A percentile compares a stretch with the other conserved stretches of the same genome.
Evolutionary conservation across 1,140 invertebrate genomes (phyloP).

Genomic region (Drosophila sturtevanti): DNA sequence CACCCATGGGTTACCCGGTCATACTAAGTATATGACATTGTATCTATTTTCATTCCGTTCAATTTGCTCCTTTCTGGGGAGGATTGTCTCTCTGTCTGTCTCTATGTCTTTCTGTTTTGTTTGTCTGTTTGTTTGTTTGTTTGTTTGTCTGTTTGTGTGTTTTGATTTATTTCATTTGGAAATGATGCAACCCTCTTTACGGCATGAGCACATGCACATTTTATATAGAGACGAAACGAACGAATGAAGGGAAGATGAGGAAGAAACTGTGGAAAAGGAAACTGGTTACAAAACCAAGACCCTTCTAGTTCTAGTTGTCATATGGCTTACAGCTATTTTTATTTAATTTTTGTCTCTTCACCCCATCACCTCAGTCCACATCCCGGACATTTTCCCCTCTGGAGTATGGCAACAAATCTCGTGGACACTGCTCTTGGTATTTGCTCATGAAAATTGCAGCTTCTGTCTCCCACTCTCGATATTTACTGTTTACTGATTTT

Average conservation of each 20-base stretch:
- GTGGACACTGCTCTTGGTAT: slow-evolving; percentile 20
- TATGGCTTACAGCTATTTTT: slow-evolving; percentile 74
- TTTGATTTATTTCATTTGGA: slow-evolving; percentile 81
- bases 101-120: slow-evolving; percentile 1
- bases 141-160: slow-evolving; percentile 74
- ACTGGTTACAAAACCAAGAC: neutral
- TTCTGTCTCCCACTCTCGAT: slow-evolving; percentile 21
- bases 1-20: neutral
- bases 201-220: slow-evolving; percentile 20
- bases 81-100: slow-evolving; percentile 17
- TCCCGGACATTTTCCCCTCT: neutral
- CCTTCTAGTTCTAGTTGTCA: slow-evolving; percentile 10
- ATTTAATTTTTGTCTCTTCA: slow-evolving; percentile 68
- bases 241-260: neutral
- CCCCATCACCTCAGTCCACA: slow-evolving; percentile 7
- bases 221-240: neutral
- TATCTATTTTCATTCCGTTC: slow-evolving; percentile 46
- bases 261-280: slow-evolving; percentile 8
- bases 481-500: slow-evolving; percentile 35
- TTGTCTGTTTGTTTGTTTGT: slow-evolving; percentile 33
- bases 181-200: slow-evolving; percentile 63
- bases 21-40: slow-evolving; percentile 11
- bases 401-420: neutral
- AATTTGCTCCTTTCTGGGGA: slow-evolving; percentile 35
- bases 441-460: slow-evolving; percentile 60